Conservation (phyloP, 2,797 vertebrate genomes). For the Notamacropus eugenii region DNA sequence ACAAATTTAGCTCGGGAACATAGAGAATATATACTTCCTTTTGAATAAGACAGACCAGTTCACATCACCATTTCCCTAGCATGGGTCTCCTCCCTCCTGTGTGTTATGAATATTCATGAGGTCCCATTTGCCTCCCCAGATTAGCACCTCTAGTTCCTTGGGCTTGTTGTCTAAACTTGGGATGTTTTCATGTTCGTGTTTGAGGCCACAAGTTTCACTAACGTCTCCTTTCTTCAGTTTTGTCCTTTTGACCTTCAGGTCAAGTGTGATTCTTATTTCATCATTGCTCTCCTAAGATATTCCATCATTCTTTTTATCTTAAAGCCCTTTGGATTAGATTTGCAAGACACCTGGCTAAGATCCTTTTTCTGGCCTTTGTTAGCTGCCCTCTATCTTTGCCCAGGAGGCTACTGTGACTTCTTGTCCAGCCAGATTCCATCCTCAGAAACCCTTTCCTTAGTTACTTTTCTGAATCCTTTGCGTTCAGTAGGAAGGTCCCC, state of each 20-base stretch:
- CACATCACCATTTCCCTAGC: background rate
- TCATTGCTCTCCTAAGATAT: background rate
- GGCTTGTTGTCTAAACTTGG: background rate
- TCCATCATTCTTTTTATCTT: background rate
- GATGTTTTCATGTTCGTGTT: background rate
- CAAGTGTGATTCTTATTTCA: background rate
- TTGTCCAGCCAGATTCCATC: background rate
- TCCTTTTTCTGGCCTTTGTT: background rate
- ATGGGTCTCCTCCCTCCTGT: background rate
- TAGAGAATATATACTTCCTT: background rate
- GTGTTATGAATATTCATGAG: background rate
- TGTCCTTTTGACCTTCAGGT: background rate
- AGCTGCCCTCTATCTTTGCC: background rate
- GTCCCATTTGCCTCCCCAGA: background rate
- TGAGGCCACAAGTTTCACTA: background rate
- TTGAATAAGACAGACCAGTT: background rate
- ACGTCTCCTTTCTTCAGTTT: background rate
- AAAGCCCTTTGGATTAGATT: background rate
- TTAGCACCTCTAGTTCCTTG: background rate
- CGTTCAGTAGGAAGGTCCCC: background rate
- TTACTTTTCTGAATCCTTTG: background rate
- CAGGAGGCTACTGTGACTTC: background rate
- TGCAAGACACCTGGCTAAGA: background rate
- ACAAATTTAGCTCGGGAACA: background rate
- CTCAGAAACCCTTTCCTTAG: background rate